Conservation (phyloP, 2,797 vertebrate genomes). For the Lateolabrax maculatus region DNA sequence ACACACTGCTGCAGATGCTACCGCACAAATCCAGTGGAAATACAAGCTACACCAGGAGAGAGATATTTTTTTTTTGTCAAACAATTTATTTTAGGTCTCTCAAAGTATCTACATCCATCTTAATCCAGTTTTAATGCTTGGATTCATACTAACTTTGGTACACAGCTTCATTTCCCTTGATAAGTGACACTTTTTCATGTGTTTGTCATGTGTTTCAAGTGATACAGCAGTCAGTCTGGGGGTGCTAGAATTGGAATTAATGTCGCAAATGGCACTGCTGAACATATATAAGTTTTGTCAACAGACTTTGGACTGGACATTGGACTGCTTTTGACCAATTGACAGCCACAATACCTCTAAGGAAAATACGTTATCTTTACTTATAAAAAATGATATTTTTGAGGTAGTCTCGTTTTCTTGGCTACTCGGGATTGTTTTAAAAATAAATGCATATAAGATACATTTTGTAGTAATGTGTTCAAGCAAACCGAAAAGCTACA, state of each 20-base stretch:
- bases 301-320: not conserved
- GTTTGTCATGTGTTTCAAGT: not conserved
- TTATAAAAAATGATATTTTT: not conserved
- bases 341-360: not conserved
- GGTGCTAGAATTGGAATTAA: not conserved
- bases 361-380: not conserved
- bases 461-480: not conserved
- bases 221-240: not conserved
- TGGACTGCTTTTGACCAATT: not conserved
- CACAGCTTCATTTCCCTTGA: not conserved
- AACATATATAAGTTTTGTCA: not conserved
- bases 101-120: not conserved
- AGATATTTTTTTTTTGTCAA: not conserved
- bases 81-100: not conserved
- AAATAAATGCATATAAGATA: not conserved
- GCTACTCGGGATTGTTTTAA: too few species aligned
- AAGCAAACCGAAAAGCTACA: not conserved
- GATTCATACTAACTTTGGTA: not conserved
- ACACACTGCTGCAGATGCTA: slow-evolving; percentile 57
- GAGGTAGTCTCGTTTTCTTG: not conserved
- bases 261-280: not conserved
- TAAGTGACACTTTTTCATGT: not conserved
- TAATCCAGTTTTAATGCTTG: not conserved
- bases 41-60: not conserved
- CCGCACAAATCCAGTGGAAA: slow-evolving; percentile 36